These are phyloP conservation scores for Epinephelus malabaricus DNA, from an alignment of 2,797 vertebrate genomes.

Conservation along the genomic window DNA sequence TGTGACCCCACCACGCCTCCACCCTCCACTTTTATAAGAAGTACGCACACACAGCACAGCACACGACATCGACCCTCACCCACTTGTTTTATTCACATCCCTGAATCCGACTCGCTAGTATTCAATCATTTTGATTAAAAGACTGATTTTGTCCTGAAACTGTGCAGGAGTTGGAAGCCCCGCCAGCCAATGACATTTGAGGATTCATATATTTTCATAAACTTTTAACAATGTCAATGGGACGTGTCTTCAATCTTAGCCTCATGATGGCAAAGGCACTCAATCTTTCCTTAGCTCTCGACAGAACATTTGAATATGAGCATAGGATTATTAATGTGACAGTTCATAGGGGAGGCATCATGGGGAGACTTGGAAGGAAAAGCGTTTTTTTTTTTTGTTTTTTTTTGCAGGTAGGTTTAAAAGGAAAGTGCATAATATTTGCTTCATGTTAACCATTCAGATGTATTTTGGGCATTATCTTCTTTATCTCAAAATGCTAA, in stretches of 20 bases:
- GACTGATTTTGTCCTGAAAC: conserved; percentile 94
- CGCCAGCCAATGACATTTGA: conserved; percentile 94
- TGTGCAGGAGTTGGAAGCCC: conserved; percentile 89
- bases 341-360: conserved; percentile 84
- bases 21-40: conserved; percentile 19
- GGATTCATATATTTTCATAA: conserved; percentile 99
- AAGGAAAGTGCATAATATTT: conserved; percentile 52
- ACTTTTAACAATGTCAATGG: conserved; percentile 98
- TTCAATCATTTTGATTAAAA: conserved; percentile 99
- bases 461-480: conserved; percentile 44
- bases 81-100: conserved; percentile 87
- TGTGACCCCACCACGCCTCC: conserved; percentile 37
- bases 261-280: conserved; percentile 91
- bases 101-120: conserved; percentile 92
- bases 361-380: conserved; percentile 63
- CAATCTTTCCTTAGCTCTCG: conserved; percentile 95
- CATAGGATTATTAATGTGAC: conserved; percentile 93
- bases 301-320: conserved; percentile 97
- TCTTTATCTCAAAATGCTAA: conserved; percentile 31
- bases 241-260: conserved; percentile 98
- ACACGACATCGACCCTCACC: conserved; percentile 45
- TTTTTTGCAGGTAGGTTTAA: conserved; percentile 55
- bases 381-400: not conserved
- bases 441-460: conserved; percentile 38
- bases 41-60: conserved; percentile 19